Conservation (phyloP, 2,888 invertebrate species). For the Drosophila mettleri region DNA sequence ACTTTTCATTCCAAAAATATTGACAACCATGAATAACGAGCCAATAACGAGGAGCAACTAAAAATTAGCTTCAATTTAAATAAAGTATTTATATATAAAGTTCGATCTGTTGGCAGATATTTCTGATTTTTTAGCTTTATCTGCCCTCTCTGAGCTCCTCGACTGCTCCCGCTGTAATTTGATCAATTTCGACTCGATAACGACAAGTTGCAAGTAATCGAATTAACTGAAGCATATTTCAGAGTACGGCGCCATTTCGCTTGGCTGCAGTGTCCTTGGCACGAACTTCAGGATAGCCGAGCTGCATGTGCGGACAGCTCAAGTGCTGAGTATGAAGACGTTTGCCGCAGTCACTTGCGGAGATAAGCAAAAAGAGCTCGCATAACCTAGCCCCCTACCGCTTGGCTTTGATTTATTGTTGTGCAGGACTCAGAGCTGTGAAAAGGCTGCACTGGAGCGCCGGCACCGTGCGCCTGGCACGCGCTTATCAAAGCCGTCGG, state of each 20-base stretch:
- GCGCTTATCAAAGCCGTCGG: slow-evolving; percentile 63
- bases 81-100: background rate
- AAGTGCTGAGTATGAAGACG: slow-evolving; percentile 46
- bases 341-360: slow-evolving; percentile 41
- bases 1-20: slow-evolving; percentile 1
- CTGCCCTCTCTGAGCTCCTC: no score
- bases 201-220: slow-evolving; percentile 56
- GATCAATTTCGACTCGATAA: slow-evolving; percentile 55
- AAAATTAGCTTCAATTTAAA: background rate
- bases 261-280: slow-evolving; percentile 67
- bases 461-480: slow-evolving; percentile 41
- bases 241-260: slow-evolving; percentile 21
- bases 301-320: slow-evolving; percentile 44
- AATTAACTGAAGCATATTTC: slow-evolving; percentile 55
- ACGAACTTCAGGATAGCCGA: slow-evolving; percentile 51
- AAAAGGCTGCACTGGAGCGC: slow-evolving; percentile 50
- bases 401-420: slow-evolving; percentile 74
- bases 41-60: background rate
- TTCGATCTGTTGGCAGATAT: no score
- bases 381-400: background rate
- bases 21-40: slow-evolving; percentile 9
- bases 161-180: slow-evolving; percentile 58
- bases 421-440: slow-evolving; percentile 63
- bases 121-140: no score
- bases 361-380: slow-evolving; percentile 9